Percentiles rank a stretch among this genome's conserved stretches.
Conservation (phyloP, 2,797 vertebrate genomes). For the Lagocephalus sceleratus region DNA sequence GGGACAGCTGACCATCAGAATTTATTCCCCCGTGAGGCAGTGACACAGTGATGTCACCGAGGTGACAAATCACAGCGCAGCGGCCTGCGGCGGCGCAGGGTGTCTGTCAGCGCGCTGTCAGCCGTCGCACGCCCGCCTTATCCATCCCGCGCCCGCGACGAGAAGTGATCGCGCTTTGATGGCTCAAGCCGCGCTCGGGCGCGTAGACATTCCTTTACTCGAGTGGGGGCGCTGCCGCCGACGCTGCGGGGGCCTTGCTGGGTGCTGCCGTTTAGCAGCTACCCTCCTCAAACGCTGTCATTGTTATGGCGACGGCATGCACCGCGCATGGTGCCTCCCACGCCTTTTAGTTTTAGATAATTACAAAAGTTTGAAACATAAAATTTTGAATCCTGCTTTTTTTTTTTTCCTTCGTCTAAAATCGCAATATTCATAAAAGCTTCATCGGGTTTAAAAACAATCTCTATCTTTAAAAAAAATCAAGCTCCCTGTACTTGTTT, state of each 20-base stretch:
- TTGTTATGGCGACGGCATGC: conserved; percentile 38
- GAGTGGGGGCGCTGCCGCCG: conserved; percentile 66
- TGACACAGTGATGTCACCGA: conserved; percentile 44
- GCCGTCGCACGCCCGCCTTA: conserved; percentile 48
- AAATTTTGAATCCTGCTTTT: no score
- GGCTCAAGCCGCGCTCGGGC: conserved; percentile 51
- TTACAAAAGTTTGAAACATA: neutral
- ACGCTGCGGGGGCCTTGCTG: conserved; percentile 50
- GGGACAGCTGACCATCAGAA: conserved; percentile 42
- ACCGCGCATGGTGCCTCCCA: conserved; percentile 18
- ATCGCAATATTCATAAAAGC: neutral
- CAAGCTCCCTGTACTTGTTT: conserved; percentile 46
- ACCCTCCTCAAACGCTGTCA: conserved; percentile 43
- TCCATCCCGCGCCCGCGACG: conserved; percentile 55
- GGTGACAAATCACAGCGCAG: conserved; percentile 62
- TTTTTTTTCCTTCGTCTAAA: no score
- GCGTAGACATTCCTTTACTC: conserved; percentile 68
- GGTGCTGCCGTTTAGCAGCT: conserved; percentile 50
- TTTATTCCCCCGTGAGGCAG: conserved; percentile 55
- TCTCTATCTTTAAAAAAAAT: conserved; percentile 1
- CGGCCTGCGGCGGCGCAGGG: conserved; percentile 33
- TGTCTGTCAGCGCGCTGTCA: conserved; percentile 65
- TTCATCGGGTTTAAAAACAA: conserved; percentile 3
- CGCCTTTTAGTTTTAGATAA: neutral
- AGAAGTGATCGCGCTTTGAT: conserved; percentile 76